Conservation (phyloP, 2,797 vertebrate genomes). For the Xerus rutilus region DNA sequence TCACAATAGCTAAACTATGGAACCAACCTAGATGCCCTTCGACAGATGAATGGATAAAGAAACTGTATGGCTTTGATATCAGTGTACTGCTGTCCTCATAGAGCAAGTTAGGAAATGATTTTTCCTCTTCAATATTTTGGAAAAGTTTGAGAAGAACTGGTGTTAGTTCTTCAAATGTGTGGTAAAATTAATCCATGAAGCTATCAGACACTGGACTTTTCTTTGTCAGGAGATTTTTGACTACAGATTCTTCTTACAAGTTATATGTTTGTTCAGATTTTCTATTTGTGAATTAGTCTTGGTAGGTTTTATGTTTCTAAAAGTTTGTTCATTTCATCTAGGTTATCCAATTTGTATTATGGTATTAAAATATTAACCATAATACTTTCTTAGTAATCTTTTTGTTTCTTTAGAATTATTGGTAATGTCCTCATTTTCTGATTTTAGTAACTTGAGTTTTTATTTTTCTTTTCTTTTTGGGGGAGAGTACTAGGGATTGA, state of each 20-base stretch:
- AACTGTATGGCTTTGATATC: too few species aligned
- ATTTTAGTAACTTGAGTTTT: neutral
- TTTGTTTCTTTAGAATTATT: neutral
- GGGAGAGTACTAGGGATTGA: too few species aligned
- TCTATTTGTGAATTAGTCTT: neutral
- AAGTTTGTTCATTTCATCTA: neutral
- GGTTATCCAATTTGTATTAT: neutral
- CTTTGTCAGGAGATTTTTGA: neutral
- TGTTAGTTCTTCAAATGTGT: neutral
- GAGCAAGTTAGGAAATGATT: neutral
- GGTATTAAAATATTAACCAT: too few species aligned
- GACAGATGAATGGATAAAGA: too few species aligned
- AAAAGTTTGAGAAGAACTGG: neutral
- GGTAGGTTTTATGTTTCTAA: neutral
- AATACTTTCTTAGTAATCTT: neutral
- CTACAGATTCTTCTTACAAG: neutral
- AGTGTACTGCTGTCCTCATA: too few species aligned
- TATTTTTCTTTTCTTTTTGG: too few species aligned
- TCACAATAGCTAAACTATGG: too few species aligned
- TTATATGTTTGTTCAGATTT: neutral
- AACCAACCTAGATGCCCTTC: too few species aligned
- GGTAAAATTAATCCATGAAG: neutral
- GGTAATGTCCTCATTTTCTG: neutral
- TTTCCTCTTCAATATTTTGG: neutral
- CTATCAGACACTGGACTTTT: neutral